A percentile compares a stretch with the other conserved stretches of the same genome.
Evolutionary conservation across 2,113 vertebrate species (phyloP).

Genomic region (Perca fluviatilis): DNA sequence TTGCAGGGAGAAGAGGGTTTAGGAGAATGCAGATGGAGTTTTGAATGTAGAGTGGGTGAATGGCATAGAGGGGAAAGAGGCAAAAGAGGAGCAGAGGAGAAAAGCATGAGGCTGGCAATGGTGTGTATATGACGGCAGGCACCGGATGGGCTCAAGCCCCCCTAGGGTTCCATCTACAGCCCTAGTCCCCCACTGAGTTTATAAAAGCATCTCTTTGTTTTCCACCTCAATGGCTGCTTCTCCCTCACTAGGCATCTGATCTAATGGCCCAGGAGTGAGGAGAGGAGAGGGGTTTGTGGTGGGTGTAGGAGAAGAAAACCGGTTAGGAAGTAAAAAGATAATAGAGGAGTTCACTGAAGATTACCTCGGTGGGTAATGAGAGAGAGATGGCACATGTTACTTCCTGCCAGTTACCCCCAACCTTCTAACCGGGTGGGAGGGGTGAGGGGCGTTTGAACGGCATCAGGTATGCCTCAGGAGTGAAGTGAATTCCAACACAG

Average conservation of each 20-base stretch:
- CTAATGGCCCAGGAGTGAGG: constrained; percentile 30
- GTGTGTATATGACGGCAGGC: constrained; percentile 19
- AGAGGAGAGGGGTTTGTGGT: not conserved
- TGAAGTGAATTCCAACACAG: constrained; percentile 59
- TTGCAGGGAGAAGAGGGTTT: not conserved
- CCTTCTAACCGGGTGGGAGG: constrained; percentile 29
- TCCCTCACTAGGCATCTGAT: constrained; percentile 45
- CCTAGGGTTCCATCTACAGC: constrained; percentile 43
- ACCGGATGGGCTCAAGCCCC: constrained; percentile 44
- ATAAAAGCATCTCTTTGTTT: constrained; percentile 51
- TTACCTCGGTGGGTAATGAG: constrained; percentile 28
- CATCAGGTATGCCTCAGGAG: constrained; percentile 53
- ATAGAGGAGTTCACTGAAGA: constrained; percentile 30
- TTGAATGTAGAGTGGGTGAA: constrained; percentile 1
- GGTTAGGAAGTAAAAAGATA: constrained; percentile 6
- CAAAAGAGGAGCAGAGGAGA: constrained; percentile 8
- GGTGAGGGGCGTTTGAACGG: constrained; percentile 31
- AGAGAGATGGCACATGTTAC: constrained; percentile 11
- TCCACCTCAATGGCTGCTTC: constrained; percentile 39
- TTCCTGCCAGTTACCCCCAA: constrained; percentile 50
- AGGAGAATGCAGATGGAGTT: constrained; percentile 7
- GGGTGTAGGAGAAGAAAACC: not conserved
- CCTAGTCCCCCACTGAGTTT: constrained; percentile 22
- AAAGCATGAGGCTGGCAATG: constrained; percentile 2
- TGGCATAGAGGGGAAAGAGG: not conserved